These are phyloP conservation scores for Drosophila limbata DNA, from an alignment of 2,888 invertebrate genomes.

Conservation along the genomic window DNA sequence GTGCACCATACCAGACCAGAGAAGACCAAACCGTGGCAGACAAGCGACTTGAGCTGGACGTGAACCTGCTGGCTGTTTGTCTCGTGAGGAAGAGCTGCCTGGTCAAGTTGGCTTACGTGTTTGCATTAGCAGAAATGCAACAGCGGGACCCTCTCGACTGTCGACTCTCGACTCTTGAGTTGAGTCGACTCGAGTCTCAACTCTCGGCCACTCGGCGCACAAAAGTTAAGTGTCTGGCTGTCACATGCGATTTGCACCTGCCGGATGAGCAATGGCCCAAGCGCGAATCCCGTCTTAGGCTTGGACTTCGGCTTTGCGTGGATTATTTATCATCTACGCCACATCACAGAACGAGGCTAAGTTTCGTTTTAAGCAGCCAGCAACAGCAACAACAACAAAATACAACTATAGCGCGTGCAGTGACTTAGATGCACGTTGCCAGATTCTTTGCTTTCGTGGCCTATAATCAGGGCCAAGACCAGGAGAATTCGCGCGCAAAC, in stretches of 20 bases:
- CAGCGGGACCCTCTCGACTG: slow-evolving; percentile 41
- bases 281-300: slow-evolving; percentile 44
- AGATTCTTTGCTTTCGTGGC: slow-evolving; percentile 61
- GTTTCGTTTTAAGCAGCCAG: slow-evolving; percentile 72
- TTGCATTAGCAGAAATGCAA: slow-evolving; percentile 63
- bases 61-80: slow-evolving; percentile 37
- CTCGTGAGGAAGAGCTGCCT: slow-evolving; percentile 41
- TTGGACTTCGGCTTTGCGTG: slow-evolving; percentile 67
- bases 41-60: slow-evolving; percentile 31
- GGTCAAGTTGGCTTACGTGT: slow-evolving; percentile 73
- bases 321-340: slow-evolving; percentile 79
- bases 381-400: slow-evolving; percentile 38
- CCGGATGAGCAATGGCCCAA: slow-evolving; percentile 79
- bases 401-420: slow-evolving; percentile 48
- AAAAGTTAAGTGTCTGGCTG: slow-evolving; percentile 81
- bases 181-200: slow-evolving; percentile 13
- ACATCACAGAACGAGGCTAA: slow-evolving; percentile 67
- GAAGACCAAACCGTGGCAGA: slow-evolving; percentile 9
- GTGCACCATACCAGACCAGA: slow-evolving; percentile 45
- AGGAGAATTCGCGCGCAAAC: slow-evolving; percentile 47
- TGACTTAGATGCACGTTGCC: slow-evolving; percentile 69
- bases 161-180: slow-evolving; percentile 3
- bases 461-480: slow-evolving; percentile 65
- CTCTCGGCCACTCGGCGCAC: slow-evolving; percentile 60
- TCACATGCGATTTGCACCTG: slow-evolving; percentile 83